These are phyloP conservation scores for Rhamnusium bicolor DNA, from an alignment of 2,888 invertebrate species.

Conservation along the genomic window DNA sequence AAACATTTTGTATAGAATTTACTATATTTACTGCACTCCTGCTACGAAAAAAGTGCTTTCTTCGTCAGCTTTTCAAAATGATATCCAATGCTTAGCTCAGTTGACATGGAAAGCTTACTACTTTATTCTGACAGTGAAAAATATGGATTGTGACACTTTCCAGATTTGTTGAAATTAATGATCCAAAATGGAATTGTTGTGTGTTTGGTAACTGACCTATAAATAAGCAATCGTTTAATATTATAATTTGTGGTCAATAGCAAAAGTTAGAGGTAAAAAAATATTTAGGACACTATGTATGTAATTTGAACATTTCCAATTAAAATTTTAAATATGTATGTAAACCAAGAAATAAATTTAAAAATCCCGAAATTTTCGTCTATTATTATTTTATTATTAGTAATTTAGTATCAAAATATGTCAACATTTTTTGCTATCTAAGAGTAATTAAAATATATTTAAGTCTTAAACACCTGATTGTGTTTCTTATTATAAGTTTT, in stretches of 20 bases:
- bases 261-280: neutral
- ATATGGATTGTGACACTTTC: too few relatives aligned
- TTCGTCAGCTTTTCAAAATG: too few relatives aligned
- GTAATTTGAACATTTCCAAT: slow-evolving; percentile 38
- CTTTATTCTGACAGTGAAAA: too few relatives aligned
- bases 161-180: too few relatives aligned
- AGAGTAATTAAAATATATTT: slow-evolving; percentile 68
- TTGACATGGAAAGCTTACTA: too few relatives aligned
- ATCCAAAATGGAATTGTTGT: too few relatives aligned
- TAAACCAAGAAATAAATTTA: neutral
- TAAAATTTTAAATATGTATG: neutral
- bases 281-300: slow-evolving; percentile 43
- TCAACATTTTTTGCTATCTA: slow-evolving; percentile 67
- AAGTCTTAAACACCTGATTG: slow-evolving; percentile 63
- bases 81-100: too few relatives aligned
- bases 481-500: slow-evolving; percentile 57
- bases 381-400: slow-evolving; percentile 47
- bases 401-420: slow-evolving; percentile 71
- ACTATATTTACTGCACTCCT: too few relatives aligned
- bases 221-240: neutral
- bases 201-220: too few relatives aligned
- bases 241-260: neutral
- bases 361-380: slow-evolving; percentile 22
- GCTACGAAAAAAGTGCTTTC: too few relatives aligned
- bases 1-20: too few relatives aligned